Evolutionary conservation across 2,888 invertebrate genomes (phyloP), one percentile per base, ranked within the genome.

Genomic region (Diplolepis rosae): DNA sequence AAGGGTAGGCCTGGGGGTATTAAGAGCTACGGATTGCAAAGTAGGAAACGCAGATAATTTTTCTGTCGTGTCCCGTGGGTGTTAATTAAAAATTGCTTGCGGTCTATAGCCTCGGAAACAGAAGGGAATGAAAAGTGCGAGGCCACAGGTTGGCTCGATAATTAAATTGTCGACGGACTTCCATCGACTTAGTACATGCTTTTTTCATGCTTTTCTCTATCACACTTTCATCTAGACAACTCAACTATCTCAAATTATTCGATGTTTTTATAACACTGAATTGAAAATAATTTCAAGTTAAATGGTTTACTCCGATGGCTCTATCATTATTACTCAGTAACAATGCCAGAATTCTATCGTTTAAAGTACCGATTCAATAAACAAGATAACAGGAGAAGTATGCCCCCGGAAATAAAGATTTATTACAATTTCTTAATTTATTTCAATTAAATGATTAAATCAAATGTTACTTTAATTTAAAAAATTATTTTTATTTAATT

Each of bases 51-150:
- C 39, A 61, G 61, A 78, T 75, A 73, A 82, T 80, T 82, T 79
- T 80, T 79, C 77, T 72, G 74, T 77, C 76, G 78, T 79, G 76
- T 82, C 78, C 78, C 75, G 75, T 71, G 70, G 72, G 81, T 83
- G 81, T 83, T 84, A 84, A 84, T 84, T 84, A 84, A 84, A 84
- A 84, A 83, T 84, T 82, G 81, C 83, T 83, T 79, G 81, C 77
- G 81, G 82, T 83, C 78, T 80, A 39, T 80, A 78, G 79, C 79
- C 77, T 75, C 73, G 74, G 77, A 77, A 80, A 79, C 73, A 79
- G 24, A 61, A 42, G 61, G 24, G 56, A 27, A 42, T 6, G 61
- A 42, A 42, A 39, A 61, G 61, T 39, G 24, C 22, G 39, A 39
- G 61, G 24, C 39, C 61, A 61, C 39, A 61, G 61, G 39, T 66